Percentiles rank a stretch among this genome's conserved stretches.
phyloP scores from a whole-genome alignment of 2,113 vertebrate genomes.

The Diphyllodes magnificus region DNA sequence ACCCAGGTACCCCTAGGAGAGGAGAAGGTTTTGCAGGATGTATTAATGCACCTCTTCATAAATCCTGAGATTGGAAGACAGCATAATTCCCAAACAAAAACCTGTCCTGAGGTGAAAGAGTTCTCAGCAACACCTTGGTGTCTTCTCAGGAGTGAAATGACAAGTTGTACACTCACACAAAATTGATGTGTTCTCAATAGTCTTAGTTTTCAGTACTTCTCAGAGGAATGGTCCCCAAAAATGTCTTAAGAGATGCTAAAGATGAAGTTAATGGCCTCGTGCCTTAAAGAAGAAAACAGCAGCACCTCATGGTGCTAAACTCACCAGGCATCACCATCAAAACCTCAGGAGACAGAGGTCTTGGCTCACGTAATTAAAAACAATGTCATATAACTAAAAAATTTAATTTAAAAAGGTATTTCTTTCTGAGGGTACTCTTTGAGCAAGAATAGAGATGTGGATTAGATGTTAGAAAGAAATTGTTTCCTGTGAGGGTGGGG shows the following conservation, averaged over 20 bases:
- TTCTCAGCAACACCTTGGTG: background rate
- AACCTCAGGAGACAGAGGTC: background rate
- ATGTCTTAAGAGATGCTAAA: background rate
- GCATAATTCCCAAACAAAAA: background rate
- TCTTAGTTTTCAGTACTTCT: background rate
- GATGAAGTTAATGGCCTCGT: rapidly evolving
- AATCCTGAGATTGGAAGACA: background rate
- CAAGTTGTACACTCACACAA: background rate
- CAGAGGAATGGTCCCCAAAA: background rate
- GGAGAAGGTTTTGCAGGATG: background rate
- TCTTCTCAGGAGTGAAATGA: background rate
- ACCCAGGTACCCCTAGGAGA: background rate
- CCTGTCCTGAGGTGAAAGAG: no score
- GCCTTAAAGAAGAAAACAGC: background rate
- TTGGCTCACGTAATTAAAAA: background rate
- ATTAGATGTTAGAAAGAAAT: background rate
- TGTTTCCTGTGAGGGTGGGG: rapidly evolving
- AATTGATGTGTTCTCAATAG: rapidly evolving
- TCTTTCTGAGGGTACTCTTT: background rate
- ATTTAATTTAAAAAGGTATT: background rate
- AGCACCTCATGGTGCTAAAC: background rate
- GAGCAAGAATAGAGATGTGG: background rate
- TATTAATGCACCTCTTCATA: background rate
- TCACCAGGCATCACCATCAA: background rate
- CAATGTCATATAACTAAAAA: no score